A percentile compares a stretch with the other conserved stretches of the same genome.
Conservation (phyloP, 2,797 vertebrate species). For the Rhincodon typus region DNA sequence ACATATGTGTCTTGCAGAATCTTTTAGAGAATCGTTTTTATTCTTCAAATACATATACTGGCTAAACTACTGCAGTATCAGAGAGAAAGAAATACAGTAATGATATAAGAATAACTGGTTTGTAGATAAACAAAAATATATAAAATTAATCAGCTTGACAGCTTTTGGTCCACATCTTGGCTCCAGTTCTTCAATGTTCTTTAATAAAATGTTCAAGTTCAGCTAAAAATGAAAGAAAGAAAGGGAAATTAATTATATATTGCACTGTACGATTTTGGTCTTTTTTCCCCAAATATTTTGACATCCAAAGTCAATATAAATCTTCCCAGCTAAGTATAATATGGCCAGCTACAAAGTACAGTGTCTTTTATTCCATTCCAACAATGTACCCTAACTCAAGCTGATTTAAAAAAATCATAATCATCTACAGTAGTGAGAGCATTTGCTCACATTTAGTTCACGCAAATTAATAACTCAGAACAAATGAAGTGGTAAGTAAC, state of each 20-base stretch:
- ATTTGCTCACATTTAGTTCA: neutral
- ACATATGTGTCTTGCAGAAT: neutral
- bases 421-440: neutral
- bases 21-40: neutral
- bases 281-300: neutral
- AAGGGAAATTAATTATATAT: neutral
- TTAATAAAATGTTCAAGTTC: conserved; percentile 17
- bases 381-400: neutral
- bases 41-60: neutral
- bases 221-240: conserved; percentile 24
- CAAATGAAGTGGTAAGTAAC: neutral
- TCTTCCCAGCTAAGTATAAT: too few species aligned
- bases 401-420: neutral
- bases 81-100: conserved; percentile 19
- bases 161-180: conserved; percentile 1
- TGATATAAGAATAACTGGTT: conserved; percentile 32
- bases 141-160: conserved; percentile 18
- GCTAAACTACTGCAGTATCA: conserved; percentile 23
- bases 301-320: neutral
- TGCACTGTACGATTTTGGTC: neutral
- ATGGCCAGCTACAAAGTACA: neutral
- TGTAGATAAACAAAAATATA: conserved; percentile 32
- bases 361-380: neutral
- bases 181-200: conserved; percentile 26
- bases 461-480: neutral